Evolutionary conservation across 2,888 invertebrate genomes (phyloP), one percentile per base, ranked within the genome.

Genomic region (Sussaba pulchella): DNA sequence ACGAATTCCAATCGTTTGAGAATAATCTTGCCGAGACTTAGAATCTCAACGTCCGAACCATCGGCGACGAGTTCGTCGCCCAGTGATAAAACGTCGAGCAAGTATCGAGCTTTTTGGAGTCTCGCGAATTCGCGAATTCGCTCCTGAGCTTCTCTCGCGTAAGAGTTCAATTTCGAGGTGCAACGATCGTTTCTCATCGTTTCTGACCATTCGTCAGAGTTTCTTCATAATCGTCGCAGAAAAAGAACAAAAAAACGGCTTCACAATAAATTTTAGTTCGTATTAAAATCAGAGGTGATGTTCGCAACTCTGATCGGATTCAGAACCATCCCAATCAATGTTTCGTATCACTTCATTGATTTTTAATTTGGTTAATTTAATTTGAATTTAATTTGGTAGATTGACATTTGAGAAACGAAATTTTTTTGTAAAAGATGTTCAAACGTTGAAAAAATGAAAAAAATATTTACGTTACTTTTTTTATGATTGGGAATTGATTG

Each of bases 21-120:
- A 2, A 96, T 94, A 0, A 95, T 93, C 19, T 94, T 94, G 71
- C 95, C 94, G 72, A 96, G 94, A 14, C 95, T 95, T 0, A 97
- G 93, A 36, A 96, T 93, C 92, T 97, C 96, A 17, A 95, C 95
- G 85, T 96, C 95, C 0, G 94, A 95, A 0, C 95, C 96, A 85
- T 95, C 94, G 0, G 94, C 92, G 17, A 95, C 92, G 2, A 96
- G 93, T 91, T 95, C 92, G 66, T 92, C 92, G 12, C 89, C 86
- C 17, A 91, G 82, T 1, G 88, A 87, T 72, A 91, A 87, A 10
- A 90, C 91, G 83, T 91, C 89, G 24, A 90, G 86, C 31, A 91
- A 82, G 81, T 89, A 86, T 77, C 89, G 85, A 5, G 89, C 90
- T 76, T 85, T 87, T 70, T 87, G 87, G 2, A 91, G 83, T 66